Conservation (phyloP, 2,888 invertebrate species). For the Cosmorhoe ocellata region DNA sequence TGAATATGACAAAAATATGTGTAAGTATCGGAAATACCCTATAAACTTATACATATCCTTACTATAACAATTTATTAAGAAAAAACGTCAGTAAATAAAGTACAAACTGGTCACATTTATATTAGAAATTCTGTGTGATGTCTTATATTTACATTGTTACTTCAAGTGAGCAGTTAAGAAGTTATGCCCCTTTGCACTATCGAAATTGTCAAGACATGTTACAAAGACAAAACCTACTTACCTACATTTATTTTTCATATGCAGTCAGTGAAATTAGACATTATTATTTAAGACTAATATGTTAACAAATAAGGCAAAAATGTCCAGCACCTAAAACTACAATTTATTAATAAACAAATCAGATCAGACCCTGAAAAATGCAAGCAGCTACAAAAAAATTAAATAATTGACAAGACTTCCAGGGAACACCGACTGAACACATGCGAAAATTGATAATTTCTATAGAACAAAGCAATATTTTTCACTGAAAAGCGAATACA, state of each 20-base stretch:
- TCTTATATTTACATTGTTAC: slow-evolving; percentile 63
- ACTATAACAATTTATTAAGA: slow-evolving; percentile 63
- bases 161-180: slow-evolving; percentile 42
- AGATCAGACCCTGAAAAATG: slow-evolving; percentile 43
- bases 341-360: slow-evolving; percentile 38
- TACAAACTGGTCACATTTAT: slow-evolving; percentile 43
- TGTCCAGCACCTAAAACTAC: slow-evolving; percentile 48
- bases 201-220: background rate
- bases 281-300: background rate
- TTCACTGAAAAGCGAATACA: background rate
- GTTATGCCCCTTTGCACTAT: slow-evolving; percentile 9
- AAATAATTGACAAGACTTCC: slow-evolving; percentile 26
- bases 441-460: slow-evolving; percentile 2
- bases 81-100: slow-evolving; percentile 65
- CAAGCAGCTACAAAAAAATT: slow-evolving; percentile 5
- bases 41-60: slow-evolving; percentile 52
- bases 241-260: background rate
- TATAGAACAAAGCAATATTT: background rate
- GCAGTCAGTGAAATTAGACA: slow-evolving; percentile 5
- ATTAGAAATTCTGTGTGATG: slow-evolving; percentile 61
- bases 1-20: slow-evolving; percentile 45
- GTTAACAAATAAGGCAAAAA: slow-evolving; percentile 27
- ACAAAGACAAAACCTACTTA: too few relatives aligned
- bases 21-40: slow-evolving; percentile 50
- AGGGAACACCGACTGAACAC: slow-evolving; percentile 9